Conservation (phyloP, 1,140 invertebrate genomes). For the Ctenoplectra terminalis region DNA sequence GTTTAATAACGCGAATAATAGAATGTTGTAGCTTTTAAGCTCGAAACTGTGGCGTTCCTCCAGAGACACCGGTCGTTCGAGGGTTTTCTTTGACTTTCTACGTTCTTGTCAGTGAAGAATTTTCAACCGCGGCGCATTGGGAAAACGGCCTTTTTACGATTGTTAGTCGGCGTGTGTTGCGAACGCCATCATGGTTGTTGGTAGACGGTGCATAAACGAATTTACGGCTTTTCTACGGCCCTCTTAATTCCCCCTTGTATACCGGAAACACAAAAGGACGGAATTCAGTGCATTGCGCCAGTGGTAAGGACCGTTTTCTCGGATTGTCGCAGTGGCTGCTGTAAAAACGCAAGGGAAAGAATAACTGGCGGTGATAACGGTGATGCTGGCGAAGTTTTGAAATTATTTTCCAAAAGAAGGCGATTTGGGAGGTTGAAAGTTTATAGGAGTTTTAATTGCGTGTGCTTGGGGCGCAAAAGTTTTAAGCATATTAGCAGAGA, state of each 20-base stretch:
- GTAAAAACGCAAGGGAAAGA: neutral
- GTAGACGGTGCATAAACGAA: neutral
- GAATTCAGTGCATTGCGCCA: too few relatives aligned
- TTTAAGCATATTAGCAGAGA: too few relatives aligned
- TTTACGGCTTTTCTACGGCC: constrained; percentile 2
- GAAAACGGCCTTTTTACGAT: constrained; percentile 22
- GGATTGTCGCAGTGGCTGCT: neutral
- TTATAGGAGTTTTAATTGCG: neutral
- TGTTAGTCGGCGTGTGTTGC: neutral
- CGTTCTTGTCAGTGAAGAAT: neutral
- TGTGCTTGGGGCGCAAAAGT: neutral
- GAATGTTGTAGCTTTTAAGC: constrained; percentile 8
- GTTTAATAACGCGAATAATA: constrained; percentile 37
- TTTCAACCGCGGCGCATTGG: neutral
- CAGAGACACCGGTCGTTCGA: neutral
- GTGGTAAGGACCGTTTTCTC: neutral
- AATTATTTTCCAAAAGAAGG: neutral
- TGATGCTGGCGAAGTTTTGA: neutral
- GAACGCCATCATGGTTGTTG: neutral
- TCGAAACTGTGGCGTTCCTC: neutral
- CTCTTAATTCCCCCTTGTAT: constrained; percentile 6
- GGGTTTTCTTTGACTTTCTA: neutral
- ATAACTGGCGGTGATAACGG: neutral
- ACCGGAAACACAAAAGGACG: neutral
- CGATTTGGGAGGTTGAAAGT: too few relatives aligned